phyloP scores from a whole-genome alignment of 2,888 invertebrate genomes.

The Crematogaster levior region DNA sequence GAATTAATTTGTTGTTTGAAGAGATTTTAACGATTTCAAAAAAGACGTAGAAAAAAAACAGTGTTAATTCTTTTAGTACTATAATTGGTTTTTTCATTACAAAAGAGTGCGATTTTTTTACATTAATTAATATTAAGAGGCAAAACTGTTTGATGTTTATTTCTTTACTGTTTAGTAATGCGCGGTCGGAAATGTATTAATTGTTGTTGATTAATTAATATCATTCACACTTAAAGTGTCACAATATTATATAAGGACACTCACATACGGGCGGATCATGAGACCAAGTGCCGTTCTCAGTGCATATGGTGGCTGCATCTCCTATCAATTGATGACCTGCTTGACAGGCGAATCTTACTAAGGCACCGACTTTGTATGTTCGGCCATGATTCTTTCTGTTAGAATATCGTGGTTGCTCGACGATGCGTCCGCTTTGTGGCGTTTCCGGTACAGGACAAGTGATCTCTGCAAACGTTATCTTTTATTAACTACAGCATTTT shows the following conservation, averaged over 20 bases:
- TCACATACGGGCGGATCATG: conserved; percentile 94
- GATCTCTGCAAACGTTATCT: conserved; percentile 88
- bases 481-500: background rate
- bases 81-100: background rate
- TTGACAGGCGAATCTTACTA: conserved; percentile 92
- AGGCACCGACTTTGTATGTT: conserved; percentile 91
- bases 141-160: no score
- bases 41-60: background rate
- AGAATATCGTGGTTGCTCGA: conserved; percentile 85
- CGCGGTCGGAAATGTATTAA: no score
- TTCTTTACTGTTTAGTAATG: no score
- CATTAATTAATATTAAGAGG: conserved; percentile 2
- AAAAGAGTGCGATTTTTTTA: background rate
- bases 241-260: conserved; percentile 66
- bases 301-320: conserved; percentile 94
- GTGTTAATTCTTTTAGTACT: background rate
- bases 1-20: conserved; percentile 8
- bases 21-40: background rate
- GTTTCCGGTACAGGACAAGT: conserved; percentile 92
- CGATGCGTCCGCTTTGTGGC: conserved; percentile 90
- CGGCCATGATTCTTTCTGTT: conserved; percentile 81
- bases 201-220: no score
- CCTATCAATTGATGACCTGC: conserved; percentile 90
- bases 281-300: conserved; percentile 95
- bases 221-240: background rate